A percentile compares a stretch with the other conserved stretches of the same genome.
Evolutionary conservation across 2,888 invertebrate genomes (phyloP).

Genomic region (Heliothis peltigera): DNA sequence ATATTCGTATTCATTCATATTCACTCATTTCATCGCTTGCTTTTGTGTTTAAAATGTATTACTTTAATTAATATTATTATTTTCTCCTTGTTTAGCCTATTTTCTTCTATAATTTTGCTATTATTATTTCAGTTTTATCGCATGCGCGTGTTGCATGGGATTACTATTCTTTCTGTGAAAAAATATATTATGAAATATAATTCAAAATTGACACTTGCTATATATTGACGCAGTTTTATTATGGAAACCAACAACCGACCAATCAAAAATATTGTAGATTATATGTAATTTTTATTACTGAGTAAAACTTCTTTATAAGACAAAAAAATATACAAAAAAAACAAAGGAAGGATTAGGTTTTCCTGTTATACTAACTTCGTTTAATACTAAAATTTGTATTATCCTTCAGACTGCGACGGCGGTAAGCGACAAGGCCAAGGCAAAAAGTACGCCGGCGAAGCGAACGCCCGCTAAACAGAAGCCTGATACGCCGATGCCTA

Average conservation of each 20-base stretch:
- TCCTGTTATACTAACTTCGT: neutral
- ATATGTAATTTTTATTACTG: neutral
- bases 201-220: neutral
- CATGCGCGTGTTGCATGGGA: constrained; percentile 68
- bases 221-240: neutral
- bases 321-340: neutral
- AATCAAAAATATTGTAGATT: too few relatives aligned
- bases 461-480: constrained; percentile 71
- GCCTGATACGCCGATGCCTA: constrained; percentile 61
- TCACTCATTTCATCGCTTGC: constrained; percentile 79
- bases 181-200: neutral
- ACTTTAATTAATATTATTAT: constrained; percentile 57
- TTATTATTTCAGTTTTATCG: constrained; percentile 47
- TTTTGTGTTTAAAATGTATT: constrained; percentile 74
- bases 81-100: constrained; percentile 59
- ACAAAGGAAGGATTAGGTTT: neutral
- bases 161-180: constrained; percentile 22
- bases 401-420: constrained; percentile 82
- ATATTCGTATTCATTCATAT: constrained; percentile 29
- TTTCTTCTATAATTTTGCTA: constrained; percentile 69
- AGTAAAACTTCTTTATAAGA: neutral
- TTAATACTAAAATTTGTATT: constrained; percentile 23
- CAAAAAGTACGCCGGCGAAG: constrained; percentile 71
- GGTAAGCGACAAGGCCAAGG: constrained; percentile 79
- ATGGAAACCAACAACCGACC: neutral